Conservation (phyloP, 2,888 invertebrate species). For the Melipona bicolor region DNA sequence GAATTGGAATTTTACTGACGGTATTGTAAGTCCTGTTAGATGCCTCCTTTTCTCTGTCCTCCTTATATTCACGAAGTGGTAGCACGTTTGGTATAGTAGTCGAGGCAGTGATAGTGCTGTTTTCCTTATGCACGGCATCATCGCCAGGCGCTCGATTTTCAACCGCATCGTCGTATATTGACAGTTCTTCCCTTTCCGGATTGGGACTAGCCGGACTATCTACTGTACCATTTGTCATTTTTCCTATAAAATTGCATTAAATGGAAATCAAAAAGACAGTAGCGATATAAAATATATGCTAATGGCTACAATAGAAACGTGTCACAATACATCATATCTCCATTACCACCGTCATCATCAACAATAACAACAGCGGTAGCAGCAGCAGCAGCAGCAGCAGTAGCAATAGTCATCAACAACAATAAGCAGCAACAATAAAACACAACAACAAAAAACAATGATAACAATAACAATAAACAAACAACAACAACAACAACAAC, state of each 20-base stretch:
- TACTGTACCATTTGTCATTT: conserved; percentile 81
- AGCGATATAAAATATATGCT: background rate
- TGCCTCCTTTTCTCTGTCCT: conserved; percentile 75
- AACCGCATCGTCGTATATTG: conserved; percentile 92
- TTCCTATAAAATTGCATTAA: conserved; percentile 69
- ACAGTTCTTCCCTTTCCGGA: conserved; percentile 90
- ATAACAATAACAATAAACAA: too few species aligned
- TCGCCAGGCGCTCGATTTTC: conserved; percentile 86
- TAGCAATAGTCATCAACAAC: background rate
- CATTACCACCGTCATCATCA: too few species aligned
- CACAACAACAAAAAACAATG: too few species aligned
- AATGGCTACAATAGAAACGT: background rate
- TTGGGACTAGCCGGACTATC: conserved; percentile 84
- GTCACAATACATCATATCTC: background rate
- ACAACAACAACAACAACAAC: too few species aligned
- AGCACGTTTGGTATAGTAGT: conserved; percentile 72
- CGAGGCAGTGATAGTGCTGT: conserved; percentile 70
- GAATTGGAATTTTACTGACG: conserved; percentile 88
- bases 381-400: background rate
- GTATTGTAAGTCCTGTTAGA: conserved; percentile 83
- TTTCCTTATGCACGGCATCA: conserved; percentile 75
- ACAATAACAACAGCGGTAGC: too few species aligned
- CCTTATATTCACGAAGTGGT: conserved; percentile 76
- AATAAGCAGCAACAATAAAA: too few species aligned
- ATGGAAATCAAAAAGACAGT: background rate